Evolutionary conservation across 2,888 invertebrate genomes (phyloP).

Genomic region (Hybos culiciformis): DNA sequence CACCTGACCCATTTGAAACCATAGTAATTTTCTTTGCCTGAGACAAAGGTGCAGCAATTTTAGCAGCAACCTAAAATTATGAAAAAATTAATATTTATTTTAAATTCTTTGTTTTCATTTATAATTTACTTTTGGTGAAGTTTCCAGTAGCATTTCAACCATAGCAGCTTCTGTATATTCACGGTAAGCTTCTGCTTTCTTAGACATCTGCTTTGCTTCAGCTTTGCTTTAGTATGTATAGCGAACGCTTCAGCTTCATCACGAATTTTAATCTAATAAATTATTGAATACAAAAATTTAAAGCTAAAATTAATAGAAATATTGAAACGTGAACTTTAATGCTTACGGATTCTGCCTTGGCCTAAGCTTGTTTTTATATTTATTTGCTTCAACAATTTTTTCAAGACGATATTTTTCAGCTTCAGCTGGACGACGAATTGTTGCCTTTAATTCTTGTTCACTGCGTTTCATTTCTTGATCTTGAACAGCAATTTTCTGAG

Average conservation of each 20-base stretch:
- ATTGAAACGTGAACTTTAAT: no score
- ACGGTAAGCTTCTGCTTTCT: slow-evolving; percentile 94
- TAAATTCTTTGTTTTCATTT: not conserved
- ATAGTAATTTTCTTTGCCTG: slow-evolving; percentile 93
- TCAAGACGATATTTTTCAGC: slow-evolving; percentile 86
- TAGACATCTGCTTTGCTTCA: slow-evolving; percentile 93
- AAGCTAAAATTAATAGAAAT: no score
- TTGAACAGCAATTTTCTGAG: slow-evolving; percentile 87
- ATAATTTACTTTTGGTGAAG: slow-evolving; percentile 71
- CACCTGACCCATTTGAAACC: slow-evolving; percentile 84
- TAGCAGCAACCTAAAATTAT: slow-evolving; percentile 70
- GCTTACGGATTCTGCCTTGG: slow-evolving; percentile 75
- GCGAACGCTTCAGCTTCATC: slow-evolving; percentile 89
- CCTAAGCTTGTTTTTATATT: slow-evolving; percentile 84
- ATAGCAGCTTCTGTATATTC: slow-evolving; percentile 92
- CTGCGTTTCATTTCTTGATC: slow-evolving; percentile 90
- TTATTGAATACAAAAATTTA: not conserved
- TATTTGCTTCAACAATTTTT: slow-evolving; percentile 88
- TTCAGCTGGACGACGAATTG: slow-evolving; percentile 85
- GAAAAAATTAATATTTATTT: not conserved
- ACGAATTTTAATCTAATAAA: slow-evolving; percentile 47
- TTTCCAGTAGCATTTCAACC: slow-evolving; percentile 92
- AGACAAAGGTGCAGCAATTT: slow-evolving; percentile 88
- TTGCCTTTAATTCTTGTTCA: slow-evolving; percentile 86
- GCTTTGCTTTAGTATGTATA: slow-evolving; percentile 90